These are phyloP conservation scores for Scaptomyza tumidula DNA, from an alignment of 2,888 invertebrate genomes.

Conservation along the genomic window DNA sequence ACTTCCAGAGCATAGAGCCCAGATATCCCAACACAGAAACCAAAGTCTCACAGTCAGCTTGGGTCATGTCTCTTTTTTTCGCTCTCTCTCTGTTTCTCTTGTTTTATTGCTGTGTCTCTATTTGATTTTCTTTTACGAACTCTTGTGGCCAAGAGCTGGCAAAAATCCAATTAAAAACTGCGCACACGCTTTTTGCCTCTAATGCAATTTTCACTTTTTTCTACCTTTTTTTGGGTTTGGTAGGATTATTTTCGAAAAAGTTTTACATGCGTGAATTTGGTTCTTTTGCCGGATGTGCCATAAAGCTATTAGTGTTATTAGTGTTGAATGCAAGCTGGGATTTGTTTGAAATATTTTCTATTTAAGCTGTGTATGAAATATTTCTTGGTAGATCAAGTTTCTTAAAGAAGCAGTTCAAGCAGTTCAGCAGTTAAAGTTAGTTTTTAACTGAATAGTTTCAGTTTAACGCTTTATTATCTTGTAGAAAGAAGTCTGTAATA, in stretches of 20 bases:
- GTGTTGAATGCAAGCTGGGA: too few relatives aligned
- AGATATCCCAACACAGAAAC: not conserved
- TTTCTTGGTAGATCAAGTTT: too few relatives aligned
- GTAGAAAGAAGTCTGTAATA: too few relatives aligned
- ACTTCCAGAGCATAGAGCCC: conserved; percentile 36
- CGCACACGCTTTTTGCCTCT: conserved; percentile 56
- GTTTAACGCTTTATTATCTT: too few relatives aligned
- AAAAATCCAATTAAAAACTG: conserved; percentile 80
- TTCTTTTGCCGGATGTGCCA: not conserved
- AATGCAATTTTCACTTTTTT: conserved; percentile 71
- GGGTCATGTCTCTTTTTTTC: conserved; percentile 32
- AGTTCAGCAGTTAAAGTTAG: too few relatives aligned
- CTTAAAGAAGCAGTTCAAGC: too few relatives aligned
- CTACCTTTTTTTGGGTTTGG: conserved; percentile 7
- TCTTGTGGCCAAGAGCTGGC: conserved; percentile 29
- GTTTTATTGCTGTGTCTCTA: not conserved
- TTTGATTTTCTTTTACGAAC: conserved; percentile 5
- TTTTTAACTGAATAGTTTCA: too few relatives aligned
- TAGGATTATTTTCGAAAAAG: conserved; percentile 3
- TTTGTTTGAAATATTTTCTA: too few relatives aligned
- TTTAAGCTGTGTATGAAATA: too few relatives aligned
- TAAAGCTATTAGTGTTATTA: too few relatives aligned
- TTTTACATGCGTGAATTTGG: not conserved
- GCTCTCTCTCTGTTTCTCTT: conserved; percentile 4
- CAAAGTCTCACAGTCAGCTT: conserved; percentile 16